A percentile compares a stretch with the other conserved stretches of the same genome.
Conservation (phyloP, 2,797 vertebrate species). For the Malacoctenus gilli region DNA sequence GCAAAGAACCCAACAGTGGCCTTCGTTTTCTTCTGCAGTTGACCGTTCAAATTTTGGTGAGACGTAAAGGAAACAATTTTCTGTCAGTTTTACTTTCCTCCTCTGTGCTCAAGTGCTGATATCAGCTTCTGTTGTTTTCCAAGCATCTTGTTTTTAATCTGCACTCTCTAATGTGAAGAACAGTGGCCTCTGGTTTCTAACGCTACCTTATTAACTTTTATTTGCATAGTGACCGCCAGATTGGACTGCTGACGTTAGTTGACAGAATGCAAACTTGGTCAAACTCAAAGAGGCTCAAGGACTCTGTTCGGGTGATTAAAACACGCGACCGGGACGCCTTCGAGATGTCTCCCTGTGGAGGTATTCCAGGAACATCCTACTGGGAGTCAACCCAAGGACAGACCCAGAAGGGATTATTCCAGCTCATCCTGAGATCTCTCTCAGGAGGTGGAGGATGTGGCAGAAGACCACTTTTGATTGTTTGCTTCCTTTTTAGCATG, state of each 20-base stretch:
- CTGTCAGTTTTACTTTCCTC: too few species aligned
- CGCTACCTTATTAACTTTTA: too few species aligned
- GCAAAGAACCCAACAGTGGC: too few species aligned
- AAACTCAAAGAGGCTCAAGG: neutral
- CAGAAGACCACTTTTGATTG: neutral
- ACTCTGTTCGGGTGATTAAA: conserved; percentile 6
- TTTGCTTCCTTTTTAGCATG: conserved; percentile 8
- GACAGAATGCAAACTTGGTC: neutral
- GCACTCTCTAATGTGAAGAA: neutral
- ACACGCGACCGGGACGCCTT: conserved; percentile 10
- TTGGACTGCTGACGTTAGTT: neutral
- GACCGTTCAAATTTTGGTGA: too few species aligned
- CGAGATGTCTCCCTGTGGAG: conserved; percentile 11
- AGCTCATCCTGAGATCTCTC: conserved; percentile 19
- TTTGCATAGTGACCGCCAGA: neutral
- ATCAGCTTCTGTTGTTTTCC: neutral
- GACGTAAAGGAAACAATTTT: too few species aligned
- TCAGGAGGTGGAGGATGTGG: conserved; percentile 17
- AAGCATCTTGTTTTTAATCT: neutral
- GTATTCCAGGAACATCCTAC: conserved; percentile 16
- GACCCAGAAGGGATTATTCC: conserved; percentile 29
- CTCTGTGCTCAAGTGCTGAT: too few species aligned
- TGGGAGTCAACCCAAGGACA: conserved; percentile 39
- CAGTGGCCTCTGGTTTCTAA: too few species aligned
- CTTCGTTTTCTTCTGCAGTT: too few species aligned